Conservation (phyloP, 2,888 invertebrate species). For the Lepeophtheirus nordmannii region DNA sequence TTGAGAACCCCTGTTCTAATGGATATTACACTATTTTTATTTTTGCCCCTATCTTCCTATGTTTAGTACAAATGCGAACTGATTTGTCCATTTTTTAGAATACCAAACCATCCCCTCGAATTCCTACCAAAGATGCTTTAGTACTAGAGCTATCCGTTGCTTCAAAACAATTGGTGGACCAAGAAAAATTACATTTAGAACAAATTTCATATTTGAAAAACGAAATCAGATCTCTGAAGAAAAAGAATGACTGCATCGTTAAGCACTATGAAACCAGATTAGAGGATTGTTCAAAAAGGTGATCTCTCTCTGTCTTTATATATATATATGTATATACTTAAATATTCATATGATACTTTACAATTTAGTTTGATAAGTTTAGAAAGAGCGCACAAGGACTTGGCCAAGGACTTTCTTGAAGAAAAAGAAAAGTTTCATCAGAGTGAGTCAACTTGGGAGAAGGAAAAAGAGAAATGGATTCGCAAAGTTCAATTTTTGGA, state of each 20-base stretch:
- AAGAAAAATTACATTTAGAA: constrained; percentile 5
- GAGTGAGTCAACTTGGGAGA: background rate
- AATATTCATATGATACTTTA: background rate
- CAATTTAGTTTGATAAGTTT: background rate
- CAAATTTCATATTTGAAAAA: background rate
- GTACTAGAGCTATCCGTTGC: background rate
- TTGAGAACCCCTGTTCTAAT: too few relatives aligned
- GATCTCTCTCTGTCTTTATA: background rate
- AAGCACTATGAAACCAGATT: background rate
- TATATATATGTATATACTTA: background rate
- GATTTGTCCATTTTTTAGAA: background rate
- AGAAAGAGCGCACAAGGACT: background rate
- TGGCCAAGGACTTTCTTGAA: background rate
- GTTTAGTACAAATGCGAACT: too few relatives aligned
- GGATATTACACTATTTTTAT: too few relatives aligned
- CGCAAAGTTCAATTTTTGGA: constrained; percentile 8
- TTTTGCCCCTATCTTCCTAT: too few relatives aligned
- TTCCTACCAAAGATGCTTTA: background rate
- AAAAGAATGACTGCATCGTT: background rate
- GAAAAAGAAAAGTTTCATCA: background rate
- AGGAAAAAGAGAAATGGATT: background rate
- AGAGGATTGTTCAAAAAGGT: background rate
- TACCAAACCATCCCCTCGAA: background rate
- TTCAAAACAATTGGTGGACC: background rate
- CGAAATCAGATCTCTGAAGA: background rate